phyloP scores from a whole-genome alignment of 2,113 vertebrate genomes.

The Echinops telfairi region DNA sequence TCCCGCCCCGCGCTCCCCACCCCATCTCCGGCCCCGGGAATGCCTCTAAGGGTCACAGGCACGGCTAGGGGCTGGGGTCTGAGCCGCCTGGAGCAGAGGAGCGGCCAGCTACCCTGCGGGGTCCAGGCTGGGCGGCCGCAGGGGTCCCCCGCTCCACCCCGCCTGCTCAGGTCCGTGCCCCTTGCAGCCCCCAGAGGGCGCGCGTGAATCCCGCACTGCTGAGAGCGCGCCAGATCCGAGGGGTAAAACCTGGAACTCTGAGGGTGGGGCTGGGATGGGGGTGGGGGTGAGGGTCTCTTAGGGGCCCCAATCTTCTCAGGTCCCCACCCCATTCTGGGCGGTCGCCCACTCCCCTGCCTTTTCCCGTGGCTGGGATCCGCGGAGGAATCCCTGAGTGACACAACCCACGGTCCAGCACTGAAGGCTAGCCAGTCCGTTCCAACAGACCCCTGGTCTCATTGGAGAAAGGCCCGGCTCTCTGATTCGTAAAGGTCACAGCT shows the following conservation, averaged over 20 bases:
- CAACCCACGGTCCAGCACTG: too few relatives aligned
- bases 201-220: not conserved
- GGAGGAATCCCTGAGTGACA: not conserved
- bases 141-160: not conserved
- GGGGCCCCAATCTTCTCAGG: not conserved
- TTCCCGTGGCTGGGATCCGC: not conserved
- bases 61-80: not conserved
- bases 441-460: not conserved
- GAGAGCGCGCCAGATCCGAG: not conserved
- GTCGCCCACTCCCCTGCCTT: not conserved
- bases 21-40: not conserved
- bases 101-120: not conserved
- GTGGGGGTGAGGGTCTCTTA: too few relatives aligned
- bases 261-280: not conserved
- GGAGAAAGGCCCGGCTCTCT: not conserved
- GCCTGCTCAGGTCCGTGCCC: not conserved
- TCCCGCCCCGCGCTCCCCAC: too few relatives aligned
- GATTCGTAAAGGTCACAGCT: not conserved
- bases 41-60: rapidly evolving
- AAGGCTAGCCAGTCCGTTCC: not conserved
- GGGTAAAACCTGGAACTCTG: not conserved
- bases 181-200: slow-evolving; percentile 25
- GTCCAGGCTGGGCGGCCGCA: not conserved
- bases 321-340: not conserved
- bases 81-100: too few relatives aligned